Evolutionary conservation across 2,797 vertebrate genomes (phyloP), one percentile per base, ranked within the genome.

Genomic region (Notolabrus celidotus): DNA sequence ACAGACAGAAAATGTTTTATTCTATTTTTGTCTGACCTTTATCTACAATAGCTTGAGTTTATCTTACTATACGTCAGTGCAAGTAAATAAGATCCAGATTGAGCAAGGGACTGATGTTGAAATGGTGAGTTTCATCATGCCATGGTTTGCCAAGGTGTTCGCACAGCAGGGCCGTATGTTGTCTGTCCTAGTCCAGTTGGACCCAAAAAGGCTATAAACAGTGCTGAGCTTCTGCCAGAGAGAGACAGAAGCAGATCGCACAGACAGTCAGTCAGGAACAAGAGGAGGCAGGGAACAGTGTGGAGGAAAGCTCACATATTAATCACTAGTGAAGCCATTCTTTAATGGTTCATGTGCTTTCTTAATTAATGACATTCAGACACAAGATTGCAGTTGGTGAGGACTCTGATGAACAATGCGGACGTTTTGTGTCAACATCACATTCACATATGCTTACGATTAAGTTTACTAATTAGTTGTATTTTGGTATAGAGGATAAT

Each of bases 151-250:
- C 74, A 75, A 72, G 50, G 71, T 67, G 79, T 70, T 22, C 59
- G 71, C 79, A 33, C 86, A 82, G 87, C 72, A 52, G 79, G 82
- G 31, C 83, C 88, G 82, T 86, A 86, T 83, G 86, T 67, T 84
- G 68, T 38, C 71, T 64, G 77, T 77, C 82, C 84, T 56, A 22
- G 83, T 88, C 80, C 83, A 89, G 77, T 83, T 81, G 77, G 84
- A 82, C 70, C 41, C 56, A 64, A 56, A 83, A 63, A 31, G 45
- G 69, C 80, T 85, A 67, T 80, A 79, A 89, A 90, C 25, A 46
- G 42, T 50, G 61, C 53, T 56, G 72, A 77, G 68, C 57, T 10
- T 55, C 65, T 82, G 84, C 77, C 76, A 86, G 78, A 73, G 46
- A 27, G 50, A 85, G 42, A 80, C 54, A 15, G 67, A 72, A 57